Evolutionary conservation across 2,797 vertebrate genomes (phyloP), one percentile per base, ranked within the genome.

Genomic region (Bucorvus abyssinicus): DNA sequence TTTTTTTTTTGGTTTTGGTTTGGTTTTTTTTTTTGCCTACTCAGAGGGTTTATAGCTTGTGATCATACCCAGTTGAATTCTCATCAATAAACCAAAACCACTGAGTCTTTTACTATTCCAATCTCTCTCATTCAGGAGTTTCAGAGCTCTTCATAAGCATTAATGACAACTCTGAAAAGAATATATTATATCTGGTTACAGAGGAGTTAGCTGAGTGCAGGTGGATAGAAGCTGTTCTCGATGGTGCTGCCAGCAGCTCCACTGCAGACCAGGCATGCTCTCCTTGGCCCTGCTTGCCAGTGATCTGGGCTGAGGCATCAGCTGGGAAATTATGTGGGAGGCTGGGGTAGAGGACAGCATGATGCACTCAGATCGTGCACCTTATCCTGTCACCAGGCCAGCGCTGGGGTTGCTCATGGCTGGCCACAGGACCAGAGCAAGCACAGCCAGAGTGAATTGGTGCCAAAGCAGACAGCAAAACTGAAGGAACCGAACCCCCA

Each of bases 291-390:
- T 2, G 1, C 27, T 70, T 86, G 11, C 57, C 1, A 1, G 38
- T 44, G 23, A 16, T 61, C 47, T 2, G 3, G 27, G 36, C 24
- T 52, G 55, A 90, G 45, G 12, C 5, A 80, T 82, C 38, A 79
- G 38, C 19, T 91, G 60, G 42, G 65, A 67, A 79, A 73, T 55
- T 2, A 27, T 36, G 21, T 1, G 4, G 55, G 42, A 78, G 29
- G 6, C 32, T 71, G 24, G n/a, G 34, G 10, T 5, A 59, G 23
- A 55, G 52, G 64, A 56, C 9, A 56, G 49, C n/a, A 32, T 60
- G 36, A 38, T 1, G 2, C 56, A 55, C 10, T 30, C 2, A 2
- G n/a, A 45, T 44, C 0, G 0, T 55, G 52, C n/a, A 60, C n/a
- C 23, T 70, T 50, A 47, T 14, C 44, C n/a, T 4, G 12, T 52